Percentiles rank a stretch among this genome's conserved stretches.
Evolutionary conservation across 2,888 invertebrate genomes (phyloP).

Genomic region (Volucella zonaria): DNA sequence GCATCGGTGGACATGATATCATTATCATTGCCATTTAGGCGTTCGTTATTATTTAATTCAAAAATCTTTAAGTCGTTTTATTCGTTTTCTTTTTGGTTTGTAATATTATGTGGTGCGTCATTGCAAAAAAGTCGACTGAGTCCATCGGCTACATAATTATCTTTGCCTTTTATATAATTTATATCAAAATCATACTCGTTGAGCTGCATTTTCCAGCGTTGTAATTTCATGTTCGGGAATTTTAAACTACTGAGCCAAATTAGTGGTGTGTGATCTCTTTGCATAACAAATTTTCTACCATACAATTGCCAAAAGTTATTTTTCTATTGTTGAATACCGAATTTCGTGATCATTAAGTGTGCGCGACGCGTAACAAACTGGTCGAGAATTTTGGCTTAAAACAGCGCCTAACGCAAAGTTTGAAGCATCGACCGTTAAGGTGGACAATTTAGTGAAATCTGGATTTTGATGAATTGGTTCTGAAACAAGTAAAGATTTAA

Average conservation of each 20-base stretch:
- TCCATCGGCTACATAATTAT: constrained; percentile 57
- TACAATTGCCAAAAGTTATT: constrained; percentile 78
- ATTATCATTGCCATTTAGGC: neutral
- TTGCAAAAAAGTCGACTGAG: constrained; percentile 48
- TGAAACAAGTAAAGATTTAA: constrained; percentile 30
- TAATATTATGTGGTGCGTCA: constrained; percentile 68
- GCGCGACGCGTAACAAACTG: constrained; percentile 76
- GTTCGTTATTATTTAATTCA: constrained; percentile 27
- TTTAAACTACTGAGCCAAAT: constrained; percentile 79
- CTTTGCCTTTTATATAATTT: constrained; percentile 73
- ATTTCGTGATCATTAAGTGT: constrained; percentile 74
- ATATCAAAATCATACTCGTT: constrained; percentile 77
- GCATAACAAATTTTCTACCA: constrained; percentile 78
- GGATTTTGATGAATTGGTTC: constrained; percentile 49
- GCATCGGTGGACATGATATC: constrained; percentile 31
- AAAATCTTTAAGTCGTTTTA: too few species aligned
- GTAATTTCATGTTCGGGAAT: constrained; percentile 79
- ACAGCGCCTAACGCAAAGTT: constrained; percentile 70
- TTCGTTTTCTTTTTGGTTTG: too few species aligned
- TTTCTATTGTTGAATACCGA: constrained; percentile 77
- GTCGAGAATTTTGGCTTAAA: constrained; percentile 75
- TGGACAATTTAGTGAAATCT: constrained; percentile 59
- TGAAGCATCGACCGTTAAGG: constrained; percentile 68
- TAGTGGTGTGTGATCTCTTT: constrained; percentile 80
- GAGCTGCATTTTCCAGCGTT: constrained; percentile 78